phyloP scores from a whole-genome alignment of 1,140 invertebrate species.

The Fopius arisanus region DNA sequence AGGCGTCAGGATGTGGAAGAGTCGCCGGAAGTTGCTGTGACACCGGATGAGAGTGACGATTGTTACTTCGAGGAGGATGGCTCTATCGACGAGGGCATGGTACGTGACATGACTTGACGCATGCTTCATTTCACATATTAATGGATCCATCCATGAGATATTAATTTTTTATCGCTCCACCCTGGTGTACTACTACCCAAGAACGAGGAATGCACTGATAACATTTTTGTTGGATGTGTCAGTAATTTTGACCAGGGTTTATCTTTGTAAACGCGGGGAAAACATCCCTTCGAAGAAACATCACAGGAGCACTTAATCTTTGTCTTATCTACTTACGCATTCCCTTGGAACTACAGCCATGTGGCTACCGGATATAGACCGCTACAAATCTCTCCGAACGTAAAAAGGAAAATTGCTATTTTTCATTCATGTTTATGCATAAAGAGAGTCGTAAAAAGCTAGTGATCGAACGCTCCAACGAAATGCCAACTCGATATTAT shows the following conservation, averaged over 20 bases:
- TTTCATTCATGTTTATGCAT: neutral
- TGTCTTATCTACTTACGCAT: neutral
- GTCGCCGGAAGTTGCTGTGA: slow-evolving; percentile 42
- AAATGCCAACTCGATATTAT: no score
- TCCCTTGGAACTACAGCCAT: slow-evolving; percentile 19
- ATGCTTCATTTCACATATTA: neutral
- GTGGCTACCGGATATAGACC: slow-evolving; percentile 16
- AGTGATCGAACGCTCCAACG: no score
- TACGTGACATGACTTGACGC: slow-evolving; percentile 47
- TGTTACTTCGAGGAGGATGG: slow-evolving; percentile 56
- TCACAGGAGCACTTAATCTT: neutral
- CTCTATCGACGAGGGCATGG: slow-evolving; percentile 59
- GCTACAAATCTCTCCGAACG: neutral
- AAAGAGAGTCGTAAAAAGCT: neutral
- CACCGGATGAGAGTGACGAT: slow-evolving; percentile 53
- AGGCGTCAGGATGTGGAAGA: slow-evolving; percentile 49
- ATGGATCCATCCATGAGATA: neutral
- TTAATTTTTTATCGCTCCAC: neutral
- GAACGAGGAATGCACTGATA: neutral
- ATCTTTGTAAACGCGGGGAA: no score
- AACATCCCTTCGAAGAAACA: neutral
- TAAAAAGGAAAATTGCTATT: neutral
- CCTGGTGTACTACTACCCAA: no score
- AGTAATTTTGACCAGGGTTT: no score
- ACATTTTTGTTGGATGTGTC: neutral